A percentile compares a stretch with the other conserved stretches of the same genome.
Conservation (phyloP, 2,113 vertebrate species). For the Platanista minor region DNA sequence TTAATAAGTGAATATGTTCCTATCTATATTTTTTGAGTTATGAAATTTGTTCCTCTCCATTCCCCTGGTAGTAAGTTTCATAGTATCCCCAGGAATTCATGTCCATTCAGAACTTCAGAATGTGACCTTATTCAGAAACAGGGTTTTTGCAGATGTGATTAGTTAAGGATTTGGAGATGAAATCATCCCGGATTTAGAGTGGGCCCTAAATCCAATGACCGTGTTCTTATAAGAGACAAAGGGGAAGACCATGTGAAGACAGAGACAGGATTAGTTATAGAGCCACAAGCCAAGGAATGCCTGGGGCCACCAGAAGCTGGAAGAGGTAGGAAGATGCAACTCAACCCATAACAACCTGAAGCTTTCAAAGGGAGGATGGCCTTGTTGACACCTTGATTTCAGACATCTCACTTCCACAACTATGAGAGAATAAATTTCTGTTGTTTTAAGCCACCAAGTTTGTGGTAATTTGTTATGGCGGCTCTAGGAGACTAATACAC, state of each 20-base stretch:
- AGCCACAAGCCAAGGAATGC: neutral
- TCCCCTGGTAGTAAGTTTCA: neutral
- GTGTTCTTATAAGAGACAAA: neutral
- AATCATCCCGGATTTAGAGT: neutral
- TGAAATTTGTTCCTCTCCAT: neutral
- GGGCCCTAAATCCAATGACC: neutral
- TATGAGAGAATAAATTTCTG: neutral
- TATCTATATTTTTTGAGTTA: neutral
- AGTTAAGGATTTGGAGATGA: neutral
- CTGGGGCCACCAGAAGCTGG: neutral
- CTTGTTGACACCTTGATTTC: neutral
- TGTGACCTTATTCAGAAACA: neutral
- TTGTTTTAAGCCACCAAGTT: neutral
- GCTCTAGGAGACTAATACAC: neutral
- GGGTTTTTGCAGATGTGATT: neutral
- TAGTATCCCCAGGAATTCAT: neutral
- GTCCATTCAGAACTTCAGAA: neutral
- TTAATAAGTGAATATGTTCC: neutral
- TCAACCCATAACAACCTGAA: neutral
- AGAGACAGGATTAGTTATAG: neutral
- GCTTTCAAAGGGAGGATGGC: neutral
- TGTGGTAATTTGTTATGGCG: neutral
- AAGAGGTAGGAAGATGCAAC: neutral
- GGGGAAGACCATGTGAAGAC: neutral
- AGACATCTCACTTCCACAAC: neutral